These are phyloP conservation scores for Dasysyrphus albostriatus DNA, from an alignment of 2,888 invertebrate species.

Conservation along the genomic window DNA sequence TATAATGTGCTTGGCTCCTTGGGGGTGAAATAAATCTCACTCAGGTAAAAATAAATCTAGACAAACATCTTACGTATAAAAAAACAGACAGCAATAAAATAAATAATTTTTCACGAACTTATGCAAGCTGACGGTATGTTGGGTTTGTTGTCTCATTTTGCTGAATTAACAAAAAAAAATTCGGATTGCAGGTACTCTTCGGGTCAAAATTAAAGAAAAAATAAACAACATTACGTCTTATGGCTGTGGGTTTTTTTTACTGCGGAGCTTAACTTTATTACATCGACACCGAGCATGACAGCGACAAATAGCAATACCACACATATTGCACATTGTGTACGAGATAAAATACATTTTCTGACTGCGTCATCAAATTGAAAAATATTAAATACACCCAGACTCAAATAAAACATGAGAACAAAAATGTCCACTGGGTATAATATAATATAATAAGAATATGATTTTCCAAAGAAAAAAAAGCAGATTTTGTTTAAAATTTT, in stretches of 20 bases:
- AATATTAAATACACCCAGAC: background rate
- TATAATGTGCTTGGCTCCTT: background rate
- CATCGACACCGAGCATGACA: background rate
- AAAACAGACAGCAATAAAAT: conserved; percentile 3
- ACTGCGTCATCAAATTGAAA: conserved; percentile 17
- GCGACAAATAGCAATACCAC: background rate
- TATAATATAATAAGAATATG: conserved; percentile 16
- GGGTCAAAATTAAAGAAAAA: conserved; percentile 45
- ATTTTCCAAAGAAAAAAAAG: too few species aligned
- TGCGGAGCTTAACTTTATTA: conserved; percentile 6
- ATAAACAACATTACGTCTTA: conserved; percentile 9
- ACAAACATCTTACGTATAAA: conserved; percentile 29
- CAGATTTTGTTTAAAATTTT: too few species aligned
- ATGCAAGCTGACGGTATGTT: conserved; percentile 63
- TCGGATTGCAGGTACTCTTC: conserved; percentile 37
- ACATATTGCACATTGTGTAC: background rate
- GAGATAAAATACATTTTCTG: conserved; percentile 26
- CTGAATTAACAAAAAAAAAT: conserved; percentile 36
- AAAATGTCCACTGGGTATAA: conserved; percentile 9
- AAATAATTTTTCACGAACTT: conserved; percentile 60
- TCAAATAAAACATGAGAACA: background rate
- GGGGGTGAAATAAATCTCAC: conserved; percentile 29
- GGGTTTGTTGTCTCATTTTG: conserved; percentile 41
- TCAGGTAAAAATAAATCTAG: conserved; percentile 53
- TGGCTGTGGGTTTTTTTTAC: conserved; percentile 21